Conservation (phyloP, 2,113 vertebrate genomes). For the Mellivora capensis region DNA sequence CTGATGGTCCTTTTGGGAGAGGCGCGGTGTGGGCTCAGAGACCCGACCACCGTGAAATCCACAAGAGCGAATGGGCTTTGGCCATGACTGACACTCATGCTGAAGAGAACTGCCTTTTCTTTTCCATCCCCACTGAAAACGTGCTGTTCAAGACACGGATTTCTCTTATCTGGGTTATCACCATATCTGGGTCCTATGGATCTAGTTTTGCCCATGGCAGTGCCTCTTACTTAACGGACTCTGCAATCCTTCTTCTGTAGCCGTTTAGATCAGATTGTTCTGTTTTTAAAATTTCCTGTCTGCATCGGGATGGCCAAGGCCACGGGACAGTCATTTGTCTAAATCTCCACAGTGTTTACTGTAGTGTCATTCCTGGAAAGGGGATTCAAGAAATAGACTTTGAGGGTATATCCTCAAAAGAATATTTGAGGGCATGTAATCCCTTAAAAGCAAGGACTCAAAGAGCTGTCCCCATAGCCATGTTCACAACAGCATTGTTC, state of each 20-base stretch:
- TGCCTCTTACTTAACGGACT: no score
- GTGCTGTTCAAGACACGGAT: fast-evolving
- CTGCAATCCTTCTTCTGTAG: no score
- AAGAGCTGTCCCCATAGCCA: no score
- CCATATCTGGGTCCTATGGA: neutral
- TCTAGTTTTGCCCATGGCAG: neutral
- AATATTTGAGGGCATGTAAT: neutral
- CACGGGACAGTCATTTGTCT: neutral
- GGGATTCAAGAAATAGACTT: neutral
- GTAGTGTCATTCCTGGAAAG: neutral
- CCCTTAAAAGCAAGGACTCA: neutral
- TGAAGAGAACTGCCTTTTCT: neutral
- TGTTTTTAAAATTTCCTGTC: neutral
- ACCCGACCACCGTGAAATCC: neutral
- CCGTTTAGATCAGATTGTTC: neutral
- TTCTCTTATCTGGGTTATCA: neutral
- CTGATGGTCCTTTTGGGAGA: neutral
- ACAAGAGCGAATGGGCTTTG: no score
- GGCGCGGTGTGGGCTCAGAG: neutral
- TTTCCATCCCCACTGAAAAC: neutral
- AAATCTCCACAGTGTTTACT: neutral
- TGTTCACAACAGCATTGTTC: no score
- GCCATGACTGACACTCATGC: neutral
- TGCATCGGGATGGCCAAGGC: neutral
- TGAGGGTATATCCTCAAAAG: neutral